A percentile compares a stretch with the other conserved stretches of the same genome.
These are phyloP conservation scores for Pelvicachromis taeniatus DNA, from an alignment of 2,113 vertebrate genomes.

Conservation along the genomic window DNA sequence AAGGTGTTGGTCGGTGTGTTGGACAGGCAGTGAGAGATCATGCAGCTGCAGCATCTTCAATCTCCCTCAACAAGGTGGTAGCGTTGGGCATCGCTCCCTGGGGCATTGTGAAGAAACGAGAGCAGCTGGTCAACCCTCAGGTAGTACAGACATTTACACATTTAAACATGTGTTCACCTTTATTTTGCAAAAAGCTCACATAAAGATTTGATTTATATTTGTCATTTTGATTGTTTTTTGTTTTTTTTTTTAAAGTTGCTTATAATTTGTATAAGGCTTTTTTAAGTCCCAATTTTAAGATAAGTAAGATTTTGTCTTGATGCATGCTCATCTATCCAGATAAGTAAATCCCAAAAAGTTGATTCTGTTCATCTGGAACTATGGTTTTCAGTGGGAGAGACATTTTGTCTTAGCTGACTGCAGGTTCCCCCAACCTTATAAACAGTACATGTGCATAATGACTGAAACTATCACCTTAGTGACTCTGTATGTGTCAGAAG, in stretches of 20 bases:
- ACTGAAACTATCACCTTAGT: no score
- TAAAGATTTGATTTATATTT: not conserved
- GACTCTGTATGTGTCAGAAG: no score
- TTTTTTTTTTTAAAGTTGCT: not conserved
- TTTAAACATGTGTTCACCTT: not conserved
- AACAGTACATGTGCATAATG: no score
- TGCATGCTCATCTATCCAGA: no score
- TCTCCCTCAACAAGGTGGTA: constrained; percentile 76
- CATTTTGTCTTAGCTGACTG: no score
- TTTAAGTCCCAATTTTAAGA: no score
- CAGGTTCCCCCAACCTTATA: no score
- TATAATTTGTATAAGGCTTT: no score
- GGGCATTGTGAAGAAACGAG: constrained; percentile 78
- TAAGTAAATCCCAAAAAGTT: no score
- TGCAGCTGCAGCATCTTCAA: constrained; percentile 71
- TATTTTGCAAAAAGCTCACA: not conserved
- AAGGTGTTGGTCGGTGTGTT: constrained; percentile 65
- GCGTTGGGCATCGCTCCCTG: constrained; percentile 84
- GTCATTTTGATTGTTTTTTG: not conserved
- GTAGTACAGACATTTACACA: constrained; percentile 43
- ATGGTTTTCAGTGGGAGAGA: no score
- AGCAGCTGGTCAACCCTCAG: constrained; percentile 78
- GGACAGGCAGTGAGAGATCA: constrained; percentile 80
- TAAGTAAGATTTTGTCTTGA: no score
- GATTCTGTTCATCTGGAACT: no score